Conservation (phyloP, 1,140 invertebrate species). For the Drosophila simulans region DNA sequence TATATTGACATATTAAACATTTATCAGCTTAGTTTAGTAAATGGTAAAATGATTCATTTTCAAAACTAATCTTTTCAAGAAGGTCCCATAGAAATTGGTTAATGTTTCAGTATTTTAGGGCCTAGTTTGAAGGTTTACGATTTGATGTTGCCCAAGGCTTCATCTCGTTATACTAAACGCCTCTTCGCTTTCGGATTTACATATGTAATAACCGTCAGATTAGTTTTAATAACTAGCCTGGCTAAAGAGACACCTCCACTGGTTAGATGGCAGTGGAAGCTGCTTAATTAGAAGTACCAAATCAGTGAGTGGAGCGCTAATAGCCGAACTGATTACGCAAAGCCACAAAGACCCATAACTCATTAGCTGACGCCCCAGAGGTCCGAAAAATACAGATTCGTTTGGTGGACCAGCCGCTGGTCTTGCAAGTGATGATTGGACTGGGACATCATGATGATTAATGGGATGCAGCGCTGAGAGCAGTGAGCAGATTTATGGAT, state of each 20-base stretch:
- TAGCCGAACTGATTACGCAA: conserved; percentile 70
- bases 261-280: conserved; percentile 44
- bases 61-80: too few species aligned
- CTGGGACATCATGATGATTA: conserved; percentile 78
- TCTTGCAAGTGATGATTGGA: conserved; percentile 76
- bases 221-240: conserved; percentile 32
- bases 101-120: too few species aligned
- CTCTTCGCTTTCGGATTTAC: conserved; percentile 53
- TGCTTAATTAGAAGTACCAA: conserved; percentile 75
- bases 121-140: conserved; percentile 4
- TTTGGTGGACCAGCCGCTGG: conserved; percentile 55
- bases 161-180: conserved; percentile 34
- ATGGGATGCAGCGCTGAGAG: conserved; percentile 58
- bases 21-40: too few species aligned
- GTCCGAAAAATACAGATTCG: conserved; percentile 36
- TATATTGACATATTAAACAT: too few species aligned
- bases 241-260: conserved; percentile 41
- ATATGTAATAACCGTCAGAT: conserved; percentile 57
- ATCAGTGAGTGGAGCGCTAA: conserved; percentile 62
- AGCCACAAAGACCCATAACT: conserved; percentile 64
- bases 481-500: conserved; percentile 69
- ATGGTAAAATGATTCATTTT: too few species aligned
- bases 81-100: neutral
- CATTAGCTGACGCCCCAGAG: conserved; percentile 68
- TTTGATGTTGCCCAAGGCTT: conserved; percentile 27